These are phyloP conservation scores for Isotomurus palustris DNA, from an alignment of 2,888 invertebrate genomes.

Conservation along the genomic window DNA sequence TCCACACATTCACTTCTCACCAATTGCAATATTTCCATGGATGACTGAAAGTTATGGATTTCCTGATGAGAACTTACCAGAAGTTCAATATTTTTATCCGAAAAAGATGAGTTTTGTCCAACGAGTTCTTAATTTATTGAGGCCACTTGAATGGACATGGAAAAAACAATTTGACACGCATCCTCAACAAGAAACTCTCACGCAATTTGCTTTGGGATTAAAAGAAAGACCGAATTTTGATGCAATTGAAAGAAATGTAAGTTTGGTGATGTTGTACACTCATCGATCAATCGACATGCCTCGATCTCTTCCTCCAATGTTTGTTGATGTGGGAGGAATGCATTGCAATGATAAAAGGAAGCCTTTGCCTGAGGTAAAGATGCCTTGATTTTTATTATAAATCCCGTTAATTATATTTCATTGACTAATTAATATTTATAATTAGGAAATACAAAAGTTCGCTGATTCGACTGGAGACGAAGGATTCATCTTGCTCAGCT, in stretches of 20 bases:
- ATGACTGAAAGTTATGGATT: conserved; percentile 10
- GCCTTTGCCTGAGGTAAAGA: conserved; percentile 26
- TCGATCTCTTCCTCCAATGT: conserved; percentile 35
- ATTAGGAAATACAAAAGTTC: conserved; percentile 1
- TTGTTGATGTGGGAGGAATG: conserved; percentile 36
- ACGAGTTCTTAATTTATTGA: conserved; percentile 25
- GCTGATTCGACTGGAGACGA: not conserved
- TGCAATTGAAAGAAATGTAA: conserved; percentile 16
- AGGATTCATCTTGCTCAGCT: conserved; percentile 31
- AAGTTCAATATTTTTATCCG: conserved; percentile 20
- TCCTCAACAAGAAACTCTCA: conserved; percentile 28
- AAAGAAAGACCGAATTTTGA: no score
- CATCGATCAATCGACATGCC: conserved; percentile 41
- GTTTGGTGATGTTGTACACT: conserved; percentile 33
- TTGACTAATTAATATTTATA: no score
- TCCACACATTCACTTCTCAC: conserved; percentile 15
- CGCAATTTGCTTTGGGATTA: no score
- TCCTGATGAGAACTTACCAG: conserved; percentile 25
- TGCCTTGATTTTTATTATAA: no score
- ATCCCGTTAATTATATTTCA: no score
- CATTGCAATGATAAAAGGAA: conserved; percentile 29
- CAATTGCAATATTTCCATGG: conserved; percentile 27
- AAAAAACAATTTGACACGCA: conserved; percentile 19
- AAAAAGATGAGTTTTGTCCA: conserved; percentile 34
- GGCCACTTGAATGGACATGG: conserved; percentile 23